A percentile compares a stretch with the other conserved stretches of the same genome.
Conservation (phyloP, 2,797 vertebrate species). For the Atherinosoma microstoma region DNA sequence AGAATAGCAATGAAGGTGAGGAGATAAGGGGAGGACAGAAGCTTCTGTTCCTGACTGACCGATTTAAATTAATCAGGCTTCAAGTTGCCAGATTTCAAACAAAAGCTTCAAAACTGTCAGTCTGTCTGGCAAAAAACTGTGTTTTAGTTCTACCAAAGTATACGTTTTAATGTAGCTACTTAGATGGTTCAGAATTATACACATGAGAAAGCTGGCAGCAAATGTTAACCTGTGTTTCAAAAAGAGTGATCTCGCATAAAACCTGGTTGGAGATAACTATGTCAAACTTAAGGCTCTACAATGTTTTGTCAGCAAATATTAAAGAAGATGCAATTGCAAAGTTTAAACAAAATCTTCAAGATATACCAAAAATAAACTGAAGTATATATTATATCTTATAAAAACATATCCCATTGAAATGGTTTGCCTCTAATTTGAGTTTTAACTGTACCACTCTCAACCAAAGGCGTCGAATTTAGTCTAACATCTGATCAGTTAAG, state of each 20-base stretch:
- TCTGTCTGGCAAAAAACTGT: constrained; percentile 19
- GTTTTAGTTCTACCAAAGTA: constrained; percentile 20
- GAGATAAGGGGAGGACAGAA: constrained; percentile 44
- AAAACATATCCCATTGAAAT: constrained; percentile 4
- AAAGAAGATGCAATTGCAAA: constrained; percentile 2
- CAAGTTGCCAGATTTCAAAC: constrained; percentile 38
- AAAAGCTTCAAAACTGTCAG: constrained; percentile 40
- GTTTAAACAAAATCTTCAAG: constrained; percentile 5
- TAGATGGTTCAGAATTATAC: not conserved
- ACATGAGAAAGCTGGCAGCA: constrained; percentile 15
- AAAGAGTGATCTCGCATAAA: too few species aligned
- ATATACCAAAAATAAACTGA: not conserved
- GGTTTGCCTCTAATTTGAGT: constrained; percentile 29
- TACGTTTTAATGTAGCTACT: not conserved
- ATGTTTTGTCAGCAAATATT: constrained; percentile 1
- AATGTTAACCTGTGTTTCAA: not conserved
- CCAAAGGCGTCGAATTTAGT: constrained; percentile 43
- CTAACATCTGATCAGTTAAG: constrained; percentile 40
- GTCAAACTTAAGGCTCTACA: not conserved
- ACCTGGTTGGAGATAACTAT: not conserved
- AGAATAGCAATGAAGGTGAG: constrained; percentile 51
- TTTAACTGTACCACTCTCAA: constrained; percentile 44
- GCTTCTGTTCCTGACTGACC: constrained; percentile 44
- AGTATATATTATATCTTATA: not conserved
- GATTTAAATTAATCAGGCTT: constrained; percentile 42